Conservation (phyloP, 2,888 invertebrate species). For the Xylota sylvarum region DNA sequence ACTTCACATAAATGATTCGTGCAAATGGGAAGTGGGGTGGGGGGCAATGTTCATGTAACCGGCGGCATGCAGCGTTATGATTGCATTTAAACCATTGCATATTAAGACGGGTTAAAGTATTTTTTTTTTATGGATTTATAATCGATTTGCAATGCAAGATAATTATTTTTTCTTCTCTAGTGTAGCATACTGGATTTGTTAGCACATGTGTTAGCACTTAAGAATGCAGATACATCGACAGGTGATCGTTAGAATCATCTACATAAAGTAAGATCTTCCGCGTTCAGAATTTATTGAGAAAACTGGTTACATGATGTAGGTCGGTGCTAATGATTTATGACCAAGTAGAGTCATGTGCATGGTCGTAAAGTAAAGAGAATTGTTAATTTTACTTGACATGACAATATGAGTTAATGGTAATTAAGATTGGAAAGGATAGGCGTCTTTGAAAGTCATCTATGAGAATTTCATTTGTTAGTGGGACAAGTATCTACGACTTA, state of each 20-base stretch:
- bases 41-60: slow-evolving; percentile 17
- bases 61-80: slow-evolving; percentile 32
- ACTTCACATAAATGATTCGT: slow-evolving; percentile 43
- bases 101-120: slow-evolving; percentile 53
- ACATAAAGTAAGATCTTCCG: slow-evolving; percentile 59
- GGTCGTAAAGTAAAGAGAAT: background rate
- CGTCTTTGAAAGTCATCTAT: background rate
- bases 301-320: slow-evolving; percentile 38
- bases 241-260: slow-evolving; percentile 59
- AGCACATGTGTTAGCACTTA: background rate
- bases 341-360: background rate
- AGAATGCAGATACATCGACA: slow-evolving; percentile 26
- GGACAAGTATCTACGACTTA: no score
- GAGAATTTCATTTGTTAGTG: background rate
- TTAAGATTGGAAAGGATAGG: background rate
- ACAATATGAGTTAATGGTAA: background rate
- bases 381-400: background rate
- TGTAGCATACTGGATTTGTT: background rate
- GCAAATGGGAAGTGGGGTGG: background rate
- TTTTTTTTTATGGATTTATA: slow-evolving; percentile 51
- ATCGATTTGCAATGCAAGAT: slow-evolving; percentile 48
- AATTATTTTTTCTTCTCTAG: background rate
- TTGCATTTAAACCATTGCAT: slow-evolving; percentile 42
- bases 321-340: slow-evolving; percentile 11
- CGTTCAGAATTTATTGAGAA: slow-evolving; percentile 50